A percentile compares a stretch with the other conserved stretches of the same genome.
Conservation (phyloP, 2,797 vertebrate species). For the Schizopygopsis pylzovi region DNA sequence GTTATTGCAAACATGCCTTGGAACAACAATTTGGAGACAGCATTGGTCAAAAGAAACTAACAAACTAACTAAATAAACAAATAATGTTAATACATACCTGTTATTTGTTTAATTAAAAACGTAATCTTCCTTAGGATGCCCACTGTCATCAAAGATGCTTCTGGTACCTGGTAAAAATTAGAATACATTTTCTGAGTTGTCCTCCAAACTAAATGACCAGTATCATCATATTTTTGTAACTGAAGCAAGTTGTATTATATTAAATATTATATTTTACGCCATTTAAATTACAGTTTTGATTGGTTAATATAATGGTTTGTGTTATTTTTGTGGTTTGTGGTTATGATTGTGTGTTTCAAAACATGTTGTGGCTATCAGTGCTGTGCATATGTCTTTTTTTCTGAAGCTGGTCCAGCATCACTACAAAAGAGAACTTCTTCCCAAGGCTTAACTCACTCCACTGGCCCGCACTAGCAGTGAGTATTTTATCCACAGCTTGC, state of each 20-base stretch:
- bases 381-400: not conserved
- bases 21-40: not conserved
- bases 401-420: not conserved
- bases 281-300: not conserved
- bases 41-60: not conserved
- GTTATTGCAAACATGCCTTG: too few species aligned
- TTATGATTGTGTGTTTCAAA: not conserved
- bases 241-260: too few species aligned
- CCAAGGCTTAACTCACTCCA: conserved; percentile 27
- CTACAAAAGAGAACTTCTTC: conserved; percentile 21
- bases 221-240: not conserved
- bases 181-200: not conserved
- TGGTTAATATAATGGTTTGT: not conserved
- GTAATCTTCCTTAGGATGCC: not conserved
- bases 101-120: not conserved
- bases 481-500: conserved; percentile 44
- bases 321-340: not conserved
- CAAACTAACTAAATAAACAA: not conserved
- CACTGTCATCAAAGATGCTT: not conserved
- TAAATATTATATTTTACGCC: not conserved
- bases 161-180: not conserved
- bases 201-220: not conserved
- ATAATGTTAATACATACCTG: not conserved
- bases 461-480: conserved; percentile 24
- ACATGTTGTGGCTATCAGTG: not conserved